Base-by-base conservation (phyloP, 2,888 invertebrate species). In the Tricholauxania praeusta region DNA sequence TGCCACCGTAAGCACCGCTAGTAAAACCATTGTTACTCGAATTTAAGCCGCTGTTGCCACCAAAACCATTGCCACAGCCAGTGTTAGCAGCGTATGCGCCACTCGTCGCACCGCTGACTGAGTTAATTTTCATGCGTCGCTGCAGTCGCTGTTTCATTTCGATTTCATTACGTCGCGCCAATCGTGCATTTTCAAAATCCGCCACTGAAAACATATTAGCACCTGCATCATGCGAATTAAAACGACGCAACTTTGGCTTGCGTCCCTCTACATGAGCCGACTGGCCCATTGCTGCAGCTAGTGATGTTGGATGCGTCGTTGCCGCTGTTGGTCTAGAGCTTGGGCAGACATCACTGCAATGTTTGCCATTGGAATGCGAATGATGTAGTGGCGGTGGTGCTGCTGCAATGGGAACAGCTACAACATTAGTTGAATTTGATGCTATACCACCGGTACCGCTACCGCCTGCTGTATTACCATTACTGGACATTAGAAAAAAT, bases 161-260 rank as follows among this genome's bases (percentile, higher is more conserved):
- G 73, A 86, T 85, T 80, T 87, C 87, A 75, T 87, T 87, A 60
- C 87, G 86, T 22, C 87, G 80, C 51, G 87, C 87, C 71, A 87
- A 79, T 53, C 87, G 84, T 55, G 87, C 87, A 79, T 87, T 87
- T 79, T 87, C 87, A 78, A 87, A 87, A 75, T 87, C 87, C 1
- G 87, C 86, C 63, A 87, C 87, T 55, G 87, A 87, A 82, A 87
- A 87, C 87, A 87, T 87, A 79, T 87, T 87, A 48, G 87, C 85
- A 79, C 87, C 87, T 15, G 86, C 87, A 71, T 87, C 87, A 77
- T 87, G 87, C 74, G 87, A 87, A 80, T 87, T 87, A 73, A 86
- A 87, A 51, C 87, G 83, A 72, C 87, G 81, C 78, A 87, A 74
- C 77, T 87, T 87, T 14, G 87, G 84, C 74, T 87, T 87, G 67